Conservation (phyloP, 2,797 vertebrate genomes). For the Anabacerthia variegaticeps region DNA sequence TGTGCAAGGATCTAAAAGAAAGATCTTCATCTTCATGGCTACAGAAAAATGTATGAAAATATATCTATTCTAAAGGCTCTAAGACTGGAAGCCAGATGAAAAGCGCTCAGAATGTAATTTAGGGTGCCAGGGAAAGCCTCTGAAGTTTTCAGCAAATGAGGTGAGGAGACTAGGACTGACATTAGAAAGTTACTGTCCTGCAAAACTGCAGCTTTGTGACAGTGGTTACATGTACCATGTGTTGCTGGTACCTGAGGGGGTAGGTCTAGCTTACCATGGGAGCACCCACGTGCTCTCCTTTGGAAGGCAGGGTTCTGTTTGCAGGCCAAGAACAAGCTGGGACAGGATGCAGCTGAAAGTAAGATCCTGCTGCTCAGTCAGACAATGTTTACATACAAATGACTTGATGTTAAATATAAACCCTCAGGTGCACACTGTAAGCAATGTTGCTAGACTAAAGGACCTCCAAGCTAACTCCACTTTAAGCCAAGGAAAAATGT, state of each 20-base stretch:
- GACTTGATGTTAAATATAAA: constrained; percentile 20
- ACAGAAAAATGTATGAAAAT: background rate
- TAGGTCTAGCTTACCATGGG: background rate
- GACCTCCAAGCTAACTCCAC: background rate
- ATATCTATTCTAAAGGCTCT: background rate
- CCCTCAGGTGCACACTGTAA: constrained; percentile 17
- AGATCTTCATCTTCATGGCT: background rate
- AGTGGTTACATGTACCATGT: background rate
- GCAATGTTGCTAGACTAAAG: background rate
- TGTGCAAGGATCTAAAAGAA: background rate
- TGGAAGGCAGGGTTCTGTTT: background rate
- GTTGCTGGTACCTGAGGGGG: background rate
- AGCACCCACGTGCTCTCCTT: accelerated
- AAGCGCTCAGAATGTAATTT: background rate
- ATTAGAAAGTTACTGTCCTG: background rate
- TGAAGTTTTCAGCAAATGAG: background rate
- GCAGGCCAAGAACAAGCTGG: background rate
- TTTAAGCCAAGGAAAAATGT: background rate
- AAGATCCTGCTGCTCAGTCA: background rate
- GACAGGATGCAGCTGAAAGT: constrained; percentile 55
- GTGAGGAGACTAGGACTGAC: background rate
- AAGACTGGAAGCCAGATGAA: background rate
- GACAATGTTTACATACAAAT: constrained; percentile 48
- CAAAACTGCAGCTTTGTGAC: background rate
- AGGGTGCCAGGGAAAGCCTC: background rate